Base-by-base conservation (phyloP, 2,113 vertebrate genomes). In the Trematomus loennbergii region DNA sequence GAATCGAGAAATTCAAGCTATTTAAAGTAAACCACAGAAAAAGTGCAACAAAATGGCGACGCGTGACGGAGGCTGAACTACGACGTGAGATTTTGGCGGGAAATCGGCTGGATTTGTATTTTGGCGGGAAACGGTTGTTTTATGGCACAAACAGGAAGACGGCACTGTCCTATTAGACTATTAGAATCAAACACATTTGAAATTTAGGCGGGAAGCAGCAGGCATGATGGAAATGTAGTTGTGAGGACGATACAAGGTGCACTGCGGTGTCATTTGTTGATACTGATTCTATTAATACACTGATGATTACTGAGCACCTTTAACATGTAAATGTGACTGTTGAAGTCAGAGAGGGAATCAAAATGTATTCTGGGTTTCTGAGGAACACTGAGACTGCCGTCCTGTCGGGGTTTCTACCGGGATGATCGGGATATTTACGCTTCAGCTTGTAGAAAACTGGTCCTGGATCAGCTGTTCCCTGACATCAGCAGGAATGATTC, bases 221-320 rank as follows among this genome's bases (percentile, higher is more conserved):
- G 29, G 62, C 18, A 46, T 75, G 12, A 65, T 73, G 75, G 61
- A 63, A 78, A 74, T 64, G 78, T 71, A 73, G 69, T 73, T 15
- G 2, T 20, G 29, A 65, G n/a, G 18, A 10, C 29, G 58, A 43
- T 0, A 67, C 1, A 40, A 65, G 18, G 52, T 52, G 59, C 5
- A 36, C 52, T 9, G 55, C 69, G 72, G 60, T 71, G 65, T 60
- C 18, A 9, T 36, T 63, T 0, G 12, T 43, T 43, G 57, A 46
- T 58, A 17, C 50, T 22, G 29, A 70, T 45, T 60, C 25, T 60
- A 50, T n/a, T 12, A 25, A 65, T 50, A 59, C 43, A 25, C 2
- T 12, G 61, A 64, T 22, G 82, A 4, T 43, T 59, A 86, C 73
- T 25, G 65, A 88, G 86, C 86, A 90, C 84, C 88, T 67, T 54